Evolutionary conservation across 2,888 invertebrate species (phyloP), one percentile per base, ranked within the genome.

Genomic region (Morpho helenor): DNA sequence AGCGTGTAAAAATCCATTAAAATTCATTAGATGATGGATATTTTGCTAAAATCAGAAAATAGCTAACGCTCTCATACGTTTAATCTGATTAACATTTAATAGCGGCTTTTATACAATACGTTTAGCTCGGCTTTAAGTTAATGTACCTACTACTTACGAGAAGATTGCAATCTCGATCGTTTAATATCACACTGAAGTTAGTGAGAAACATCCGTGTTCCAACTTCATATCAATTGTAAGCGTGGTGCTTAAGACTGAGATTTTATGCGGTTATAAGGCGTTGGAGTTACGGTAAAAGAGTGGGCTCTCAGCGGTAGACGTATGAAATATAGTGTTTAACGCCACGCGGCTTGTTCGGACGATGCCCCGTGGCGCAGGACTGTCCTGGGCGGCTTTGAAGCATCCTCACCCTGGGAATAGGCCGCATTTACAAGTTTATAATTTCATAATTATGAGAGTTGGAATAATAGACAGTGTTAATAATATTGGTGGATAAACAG

Each of bases 311-410:
- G 86, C 76, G 82, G 79, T 75, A 68, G 66, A 73, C 71, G 70
- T 72, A 82, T 88, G 87, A 89, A 83, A 84, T 87, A 89, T 88
- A 73, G 82, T 80, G 82, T 83, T 88, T 89, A 86, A 88, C 88
- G 86, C 88, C 83, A 78, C 74, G 71, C 72, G 73, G 79, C 88
- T 75, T 88, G 88, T 88, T 60, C 69, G 60, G 66, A 45, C 61
- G 79, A 63, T 76, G 66, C 75, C 86, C 86, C 77, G 84, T 67
- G 60, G 84, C 59, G 79, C 62, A 61, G 66, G 64, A 57, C 65
- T 53, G 59, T 64, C 65, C 68, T 52, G 61, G 51, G 42, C 52
- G 60, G 64, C 62, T 54, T 45, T 42, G 59, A 56, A 58, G 66
- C 66, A 57, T 66, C 67, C 66, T 68, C 69, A 67, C 69, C 68